phyloP scores from a whole-genome alignment of 2,797 vertebrate genomes.

The Melanotaenia trifasciata region DNA sequence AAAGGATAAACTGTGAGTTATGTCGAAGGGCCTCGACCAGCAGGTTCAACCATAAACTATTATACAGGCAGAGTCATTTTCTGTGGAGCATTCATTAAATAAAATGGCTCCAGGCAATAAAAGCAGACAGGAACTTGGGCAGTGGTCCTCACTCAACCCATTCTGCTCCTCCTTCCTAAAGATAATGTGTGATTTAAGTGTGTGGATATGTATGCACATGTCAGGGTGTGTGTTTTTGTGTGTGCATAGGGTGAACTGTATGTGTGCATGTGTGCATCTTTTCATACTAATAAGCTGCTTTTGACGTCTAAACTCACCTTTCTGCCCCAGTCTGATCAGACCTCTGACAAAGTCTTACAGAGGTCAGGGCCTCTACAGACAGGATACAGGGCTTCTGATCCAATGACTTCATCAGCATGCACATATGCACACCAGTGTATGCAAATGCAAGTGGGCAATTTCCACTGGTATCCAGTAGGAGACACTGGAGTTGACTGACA shows the following conservation, averaged over 20 bases:
- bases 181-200: slow-evolving; percentile 12
- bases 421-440: slow-evolving; percentile 34
- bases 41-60: slow-evolving; percentile 68
- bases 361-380: slow-evolving; percentile 72
- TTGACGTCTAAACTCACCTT: slow-evolving; percentile 57
- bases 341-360: slow-evolving; percentile 64
- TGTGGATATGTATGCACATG: slow-evolving; percentile 23
- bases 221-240: slow-evolving; percentile 10
- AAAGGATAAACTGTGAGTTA: slow-evolving; percentile 76
- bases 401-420: slow-evolving; percentile 64
- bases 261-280: slow-evolving; percentile 21
- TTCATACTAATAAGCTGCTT: slow-evolving; percentile 67
- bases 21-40: slow-evolving; percentile 55
- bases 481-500: slow-evolving; percentile 42
- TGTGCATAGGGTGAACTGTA: not conserved
- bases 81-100: slow-evolving; percentile 67
- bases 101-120: slow-evolving; percentile 57
- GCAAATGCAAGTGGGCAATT: slow-evolving; percentile 40
- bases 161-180: slow-evolving; percentile 1
- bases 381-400: slow-evolving; percentile 56
- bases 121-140: slow-evolving; percentile 18
- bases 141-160: slow-evolving; percentile 18
- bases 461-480: slow-evolving; percentile 8
- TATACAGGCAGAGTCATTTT: slow-evolving; percentile 63
- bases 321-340: slow-evolving; percentile 50